Conservation (phyloP, 2,797 vertebrate genomes). For the Hydrophis major region DNA sequence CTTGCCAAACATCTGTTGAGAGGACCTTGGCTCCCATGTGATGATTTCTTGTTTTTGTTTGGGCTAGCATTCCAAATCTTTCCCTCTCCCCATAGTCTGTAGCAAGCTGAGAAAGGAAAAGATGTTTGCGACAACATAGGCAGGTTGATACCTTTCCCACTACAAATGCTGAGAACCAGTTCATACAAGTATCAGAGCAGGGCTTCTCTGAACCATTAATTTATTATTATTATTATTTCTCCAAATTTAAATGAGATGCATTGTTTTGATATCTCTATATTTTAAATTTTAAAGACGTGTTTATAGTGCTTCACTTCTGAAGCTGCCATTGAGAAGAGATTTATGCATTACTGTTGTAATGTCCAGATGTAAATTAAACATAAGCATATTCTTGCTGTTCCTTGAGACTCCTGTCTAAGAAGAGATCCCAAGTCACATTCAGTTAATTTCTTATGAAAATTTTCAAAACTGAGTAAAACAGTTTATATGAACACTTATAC, state of each 20-base stretch:
- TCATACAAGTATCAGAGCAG: background rate
- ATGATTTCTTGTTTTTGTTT: no score
- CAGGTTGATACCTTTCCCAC: background rate
- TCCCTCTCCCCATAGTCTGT: no score
- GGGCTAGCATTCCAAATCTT: no score
- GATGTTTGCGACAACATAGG: no score
- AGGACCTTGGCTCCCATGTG: no score
- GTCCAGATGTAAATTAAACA: background rate
- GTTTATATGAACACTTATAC: background rate
- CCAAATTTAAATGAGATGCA: background rate
- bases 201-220: background rate
- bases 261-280: background rate
- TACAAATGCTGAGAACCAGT: background rate
- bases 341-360: background rate
- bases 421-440: background rate
- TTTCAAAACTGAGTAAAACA: background rate
- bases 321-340: background rate
- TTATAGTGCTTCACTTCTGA: background rate
- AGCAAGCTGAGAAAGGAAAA: no score
- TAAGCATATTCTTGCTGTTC: background rate
- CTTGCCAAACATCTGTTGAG: no score
- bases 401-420: background rate
- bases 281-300: background rate
- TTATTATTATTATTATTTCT: background rate
- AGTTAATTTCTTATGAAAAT: background rate